Evolutionary conservation across 2,888 invertebrate species (phyloP), one percentile per base, ranked within the genome.

Genomic region (Deilephila porcellus): DNA sequence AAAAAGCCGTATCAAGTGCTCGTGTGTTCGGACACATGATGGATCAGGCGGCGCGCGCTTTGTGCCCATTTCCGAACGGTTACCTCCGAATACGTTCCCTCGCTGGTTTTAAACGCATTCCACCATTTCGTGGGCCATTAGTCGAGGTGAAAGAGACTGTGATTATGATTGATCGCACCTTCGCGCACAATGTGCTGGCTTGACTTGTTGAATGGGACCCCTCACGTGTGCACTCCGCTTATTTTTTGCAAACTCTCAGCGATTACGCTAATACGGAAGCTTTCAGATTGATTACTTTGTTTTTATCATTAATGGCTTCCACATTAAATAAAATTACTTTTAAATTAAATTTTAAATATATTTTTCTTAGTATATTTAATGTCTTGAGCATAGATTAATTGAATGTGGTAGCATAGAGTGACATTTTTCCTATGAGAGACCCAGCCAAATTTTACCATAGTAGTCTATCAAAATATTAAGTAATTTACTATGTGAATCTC

Each of bases 51-150:
- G 80, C 83, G 78, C 80, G 81, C 87, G 86, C 91, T 90, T 93
- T 93, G 92, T 92, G 91, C 89, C 81, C 85, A 85, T 90, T 93
- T 94, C 93, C 93, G 85, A 91, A 83, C 89, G 93, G 94, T 93
- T 94, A 90, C 91, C 91, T 94, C 85, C 90, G 82, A 93, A 94
- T 93, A 89, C 89, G 84, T 83, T 80, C 83, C 83, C 81, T 90
- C 89, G 89, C 90, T 90, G 91, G 91, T 93, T 94, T 94, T 93
- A 93, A 94, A 93, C 93, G 92, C 90, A 93, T 90, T 88, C 90
- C 88, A 80, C 89, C 90, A 92, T 94, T 94, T 93, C 86, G 93
- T 91, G 94, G 88, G 84, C 93, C 94, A 95, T 95, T 95, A 93
- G 93, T 87, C 88, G 90, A 91, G 87, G 92, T 93, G 93, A 94